A percentile compares a stretch with the other conserved stretches of the same genome.
Evolutionary conservation across 92 coral and sea anemone species (phyloP).

Genomic region (Pocillopora grandis): DNA sequence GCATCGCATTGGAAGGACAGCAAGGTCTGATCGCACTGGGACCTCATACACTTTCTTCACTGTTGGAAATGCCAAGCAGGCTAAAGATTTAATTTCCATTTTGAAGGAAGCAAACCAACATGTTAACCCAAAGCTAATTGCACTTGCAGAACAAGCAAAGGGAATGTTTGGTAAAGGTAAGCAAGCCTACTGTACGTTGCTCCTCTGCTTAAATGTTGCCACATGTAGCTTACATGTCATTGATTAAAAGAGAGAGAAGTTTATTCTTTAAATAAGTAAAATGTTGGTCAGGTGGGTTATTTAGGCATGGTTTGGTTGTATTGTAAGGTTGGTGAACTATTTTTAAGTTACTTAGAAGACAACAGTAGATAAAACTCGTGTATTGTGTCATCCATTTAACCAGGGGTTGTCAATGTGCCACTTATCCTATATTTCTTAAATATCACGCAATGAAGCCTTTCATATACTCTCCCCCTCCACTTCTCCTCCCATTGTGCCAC

Average conservation of each 20-base stretch:
- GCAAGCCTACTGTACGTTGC: neutral
- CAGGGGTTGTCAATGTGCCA: no score
- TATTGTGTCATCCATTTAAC: no score
- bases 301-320: no score
- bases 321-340: no score
- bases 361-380: no score
- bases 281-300: no score
- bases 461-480: no score
- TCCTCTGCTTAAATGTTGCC: neutral
- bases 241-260: no score
- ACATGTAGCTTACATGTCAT: neutral
- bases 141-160: slow-evolving; percentile 76
- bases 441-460: no score
- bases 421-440: no score
- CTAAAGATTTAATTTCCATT: slow-evolving; percentile 85
- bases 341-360: no score
- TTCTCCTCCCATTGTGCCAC: neutral
- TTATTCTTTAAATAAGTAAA: no score
- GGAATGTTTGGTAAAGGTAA: slow-evolving; percentile 86
- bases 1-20: slow-evolving; percentile 99
- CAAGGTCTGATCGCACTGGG: slow-evolving; percentile 96
- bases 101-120: slow-evolving; percentile 95
- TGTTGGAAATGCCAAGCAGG: slow-evolving; percentile 89
- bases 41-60: slow-evolving; percentile 99
- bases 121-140: slow-evolving; percentile 81